These are phyloP conservation scores for Dromiciops gliroides DNA, from an alignment of 2,113 vertebrate species.

Conservation along the genomic window DNA sequence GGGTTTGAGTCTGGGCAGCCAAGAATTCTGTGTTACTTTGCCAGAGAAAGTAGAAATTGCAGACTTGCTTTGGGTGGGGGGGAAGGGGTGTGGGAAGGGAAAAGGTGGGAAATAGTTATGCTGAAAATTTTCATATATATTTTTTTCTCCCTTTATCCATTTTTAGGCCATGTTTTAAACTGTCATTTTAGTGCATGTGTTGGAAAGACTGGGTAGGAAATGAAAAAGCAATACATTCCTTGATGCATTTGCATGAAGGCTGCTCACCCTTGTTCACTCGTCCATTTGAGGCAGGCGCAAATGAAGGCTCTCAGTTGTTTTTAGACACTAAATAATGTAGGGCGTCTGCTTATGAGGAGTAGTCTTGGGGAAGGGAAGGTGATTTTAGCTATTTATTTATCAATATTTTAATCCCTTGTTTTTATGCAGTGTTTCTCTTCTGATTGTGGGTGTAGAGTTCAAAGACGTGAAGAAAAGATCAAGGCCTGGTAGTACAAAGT, in stretches of 20 bases:
- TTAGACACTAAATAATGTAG: constrained; percentile 74
- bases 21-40: constrained; percentile 65
- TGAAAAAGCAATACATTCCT: constrained; percentile 81
- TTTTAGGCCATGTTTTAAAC: constrained; percentile 77
- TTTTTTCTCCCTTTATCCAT: constrained; percentile 76
- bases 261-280: constrained; percentile 70
- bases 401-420: constrained; percentile 38
- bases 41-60: constrained; percentile 63
- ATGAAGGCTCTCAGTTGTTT: constrained; percentile 72
- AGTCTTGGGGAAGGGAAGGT: constrained; percentile 65
- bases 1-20: constrained; percentile 61
- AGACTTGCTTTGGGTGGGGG: constrained; percentile 67
- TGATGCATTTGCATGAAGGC: constrained; percentile 81
- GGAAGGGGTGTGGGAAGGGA: constrained; percentile 59
- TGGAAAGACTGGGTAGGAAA: constrained; percentile 78
- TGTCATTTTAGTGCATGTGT: constrained; percentile 77
- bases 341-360: constrained; percentile 75
- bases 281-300: constrained; percentile 76
- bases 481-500: constrained; percentile 47
- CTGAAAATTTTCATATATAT: constrained; percentile 80
- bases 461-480: constrained; percentile 45
- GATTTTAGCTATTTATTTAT: constrained; percentile 78
- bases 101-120: constrained; percentile 68
- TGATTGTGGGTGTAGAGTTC: constrained; percentile 56
- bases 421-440: constrained; percentile 62